Percentiles rank a stretch among this genome's conserved stretches.
These are phyloP conservation scores for Rhyacophila evoluta DNA, from an alignment of 2,888 invertebrate genomes.

Conservation along the genomic window DNA sequence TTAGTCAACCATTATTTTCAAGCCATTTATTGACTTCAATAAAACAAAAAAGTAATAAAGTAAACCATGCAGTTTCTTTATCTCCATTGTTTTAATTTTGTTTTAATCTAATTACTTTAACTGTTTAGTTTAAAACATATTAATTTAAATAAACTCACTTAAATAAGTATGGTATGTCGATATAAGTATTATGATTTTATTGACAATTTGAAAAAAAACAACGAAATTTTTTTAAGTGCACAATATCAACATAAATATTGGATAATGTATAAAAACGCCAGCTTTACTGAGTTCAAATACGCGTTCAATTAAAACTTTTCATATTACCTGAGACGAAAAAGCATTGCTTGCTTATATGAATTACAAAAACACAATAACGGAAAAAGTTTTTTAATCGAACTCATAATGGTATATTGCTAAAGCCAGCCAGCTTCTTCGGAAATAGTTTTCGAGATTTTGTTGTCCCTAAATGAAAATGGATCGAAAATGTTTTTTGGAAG, in stretches of 20 bases:
- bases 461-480: neutral
- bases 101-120: too few relatives aligned
- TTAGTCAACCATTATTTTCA: too few relatives aligned
- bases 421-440: neutral
- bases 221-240: neutral
- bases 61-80: too few relatives aligned
- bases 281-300: slow-evolving; percentile 32
- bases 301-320: slow-evolving; percentile 53
- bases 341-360: slow-evolving; percentile 41
- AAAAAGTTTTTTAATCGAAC: slow-evolving; percentile 53
- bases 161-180: too few relatives aligned
- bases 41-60: too few relatives aligned
- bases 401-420: slow-evolving; percentile 35
- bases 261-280: neutral
- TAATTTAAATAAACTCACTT: too few relatives aligned
- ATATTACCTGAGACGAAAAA: slow-evolving; percentile 46
- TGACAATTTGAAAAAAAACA: too few relatives aligned
- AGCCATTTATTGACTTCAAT: too few relatives aligned
- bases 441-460: neutral
- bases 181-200: too few relatives aligned
- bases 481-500: neutral
- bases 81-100: too few relatives aligned
- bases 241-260: neutral
- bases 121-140: too few relatives aligned
- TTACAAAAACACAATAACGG: slow-evolving; percentile 47